phyloP scores from a whole-genome alignment of 1,140 invertebrate genomes.

The Lepeophtheirus salmonis region DNA sequence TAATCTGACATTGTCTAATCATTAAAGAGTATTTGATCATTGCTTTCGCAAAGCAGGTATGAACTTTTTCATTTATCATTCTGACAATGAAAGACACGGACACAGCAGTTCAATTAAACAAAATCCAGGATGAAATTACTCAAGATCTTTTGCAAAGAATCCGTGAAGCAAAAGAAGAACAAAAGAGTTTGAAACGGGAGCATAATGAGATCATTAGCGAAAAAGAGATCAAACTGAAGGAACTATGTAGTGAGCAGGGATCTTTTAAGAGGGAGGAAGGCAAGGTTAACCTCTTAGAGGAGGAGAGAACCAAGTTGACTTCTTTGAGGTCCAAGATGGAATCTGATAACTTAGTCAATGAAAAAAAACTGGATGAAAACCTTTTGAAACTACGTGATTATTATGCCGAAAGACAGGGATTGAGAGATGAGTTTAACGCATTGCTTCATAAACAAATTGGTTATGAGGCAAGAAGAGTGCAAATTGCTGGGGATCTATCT shows the following conservation, averaged over 20 bases:
- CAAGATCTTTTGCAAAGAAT: not conserved
- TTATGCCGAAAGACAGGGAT: not conserved
- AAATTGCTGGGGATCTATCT: not conserved
- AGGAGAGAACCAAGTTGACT: not conserved
- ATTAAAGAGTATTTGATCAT: no score
- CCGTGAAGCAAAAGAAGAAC: not conserved
- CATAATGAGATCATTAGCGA: not conserved
- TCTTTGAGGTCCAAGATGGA: not conserved
- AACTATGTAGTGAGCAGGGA: not conserved
- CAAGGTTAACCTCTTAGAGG: not conserved
- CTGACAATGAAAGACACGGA: no score
- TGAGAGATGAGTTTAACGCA: not conserved
- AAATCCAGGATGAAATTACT: not conserved
- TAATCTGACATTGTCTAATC: no score
- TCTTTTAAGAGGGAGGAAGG: not conserved
- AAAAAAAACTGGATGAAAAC: not conserved
- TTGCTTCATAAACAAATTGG: not conserved
- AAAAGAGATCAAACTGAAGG: not conserved
- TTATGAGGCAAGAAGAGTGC: not conserved
- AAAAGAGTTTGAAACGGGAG: not conserved
- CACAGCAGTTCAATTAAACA: no score
- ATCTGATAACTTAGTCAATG: not conserved
- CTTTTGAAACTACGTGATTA: not conserved
- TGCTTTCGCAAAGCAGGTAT: no score
- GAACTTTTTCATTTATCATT: no score